Conservation (phyloP, 2,888 invertebrate genomes). For the Blomia tropicalis region DNA sequence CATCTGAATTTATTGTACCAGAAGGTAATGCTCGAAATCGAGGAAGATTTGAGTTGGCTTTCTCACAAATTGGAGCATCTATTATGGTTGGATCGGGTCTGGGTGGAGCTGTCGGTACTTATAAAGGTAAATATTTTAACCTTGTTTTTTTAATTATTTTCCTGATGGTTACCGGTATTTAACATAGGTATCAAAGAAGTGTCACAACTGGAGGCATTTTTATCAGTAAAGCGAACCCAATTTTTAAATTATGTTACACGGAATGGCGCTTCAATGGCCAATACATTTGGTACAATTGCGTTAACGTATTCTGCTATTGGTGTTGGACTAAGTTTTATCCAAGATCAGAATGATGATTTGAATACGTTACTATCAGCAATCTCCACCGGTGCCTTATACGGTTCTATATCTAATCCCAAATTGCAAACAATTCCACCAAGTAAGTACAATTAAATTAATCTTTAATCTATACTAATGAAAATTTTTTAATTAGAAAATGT, state of each 20-base stretch:
- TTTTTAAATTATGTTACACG: slow-evolving; percentile 86
- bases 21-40: slow-evolving; percentile 70
- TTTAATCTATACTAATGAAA: neutral
- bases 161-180: neutral
- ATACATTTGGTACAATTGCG: slow-evolving; percentile 66
- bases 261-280: slow-evolving; percentile 78
- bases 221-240: slow-evolving; percentile 63
- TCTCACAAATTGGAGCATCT: slow-evolving; percentile 75
- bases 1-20: slow-evolving; percentile 68
- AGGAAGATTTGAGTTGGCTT: slow-evolving; percentile 82
- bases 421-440: neutral
- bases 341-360: slow-evolving; percentile 70
- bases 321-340: slow-evolving; percentile 60
- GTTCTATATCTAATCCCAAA: slow-evolving; percentile 14
- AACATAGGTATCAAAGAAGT: slow-evolving; percentile 1
- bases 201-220: neutral
- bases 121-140: slow-evolving; percentile 52
- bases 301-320: slow-evolving; percentile 43
- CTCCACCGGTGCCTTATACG: slow-evolving; percentile 28
- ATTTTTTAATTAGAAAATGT: neutral
- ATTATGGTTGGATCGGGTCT: slow-evolving; percentile 59
- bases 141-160: slow-evolving; percentile 1
- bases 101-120: slow-evolving; percentile 72
- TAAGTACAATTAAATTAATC: neutral
- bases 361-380: slow-evolving; percentile 44